Evolutionary conservation across 2,797 vertebrate species (phyloP), one percentile per base, ranked within the genome.

Genomic region (Pampus argenteus): DNA sequence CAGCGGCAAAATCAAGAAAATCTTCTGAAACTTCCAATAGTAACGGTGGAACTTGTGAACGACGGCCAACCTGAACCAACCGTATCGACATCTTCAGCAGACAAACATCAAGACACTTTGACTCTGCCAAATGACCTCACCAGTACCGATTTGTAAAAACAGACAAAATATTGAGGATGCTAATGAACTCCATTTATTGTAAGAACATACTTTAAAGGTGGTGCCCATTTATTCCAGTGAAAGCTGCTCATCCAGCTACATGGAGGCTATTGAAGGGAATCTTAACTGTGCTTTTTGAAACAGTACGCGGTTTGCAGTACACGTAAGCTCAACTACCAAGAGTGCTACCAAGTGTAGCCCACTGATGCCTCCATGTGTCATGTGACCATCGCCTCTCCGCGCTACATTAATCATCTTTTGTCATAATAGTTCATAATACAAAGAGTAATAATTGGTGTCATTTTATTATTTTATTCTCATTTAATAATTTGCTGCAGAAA

Each of bases 31-130:
- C 86, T 81, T 0, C 87, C 84, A 0, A 68, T 9, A 0, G 74
- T 88, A 3, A 90, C 51, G 8, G 87, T 91, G 72, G 89, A 92
- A 20, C 78, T 83, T 1, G 82, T 86, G 59, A 82, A 34, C 0
- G 86, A 86, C 23, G 22, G 59, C 23, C n/a, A 2, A 10, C 45
- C 55, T 2, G 60, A 90, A 58, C 42, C 56, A 3, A 63, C 29
- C 2, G 45, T 49, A 31, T 64, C 65, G n/a, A 23, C 79, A 17
- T 49, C 74, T 65, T 60, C 76, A 34, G 63, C 25, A 18, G 69
- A 66, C 1, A 17, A 66, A 38, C 71, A 75, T 34, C 60, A 38
- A 3, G 66, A 85, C 66, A 60, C 54, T 17, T 14, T 83, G 75
- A 61, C 38, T 65, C 44, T 71, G 9, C 79, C 78, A 1, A 45